These are phyloP conservation scores for Oxycera nigricornis DNA, from an alignment of 2,888 invertebrate genomes.

Conservation along the genomic window DNA sequence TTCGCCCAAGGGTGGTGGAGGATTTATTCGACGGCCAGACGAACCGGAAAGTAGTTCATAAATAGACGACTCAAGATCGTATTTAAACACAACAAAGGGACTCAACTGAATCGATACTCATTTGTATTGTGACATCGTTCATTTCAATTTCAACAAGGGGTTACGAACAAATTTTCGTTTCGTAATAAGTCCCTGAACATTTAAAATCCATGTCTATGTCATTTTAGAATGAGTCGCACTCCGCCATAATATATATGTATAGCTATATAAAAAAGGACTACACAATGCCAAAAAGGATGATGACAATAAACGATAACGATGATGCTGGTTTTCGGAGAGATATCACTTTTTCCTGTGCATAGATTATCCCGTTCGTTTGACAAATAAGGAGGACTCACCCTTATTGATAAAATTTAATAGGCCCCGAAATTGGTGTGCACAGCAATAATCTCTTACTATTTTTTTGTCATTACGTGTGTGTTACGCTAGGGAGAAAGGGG, in stretches of 20 bases:
- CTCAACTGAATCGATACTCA: not conserved
- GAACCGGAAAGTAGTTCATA: not conserved
- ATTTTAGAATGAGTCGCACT: too few relatives aligned
- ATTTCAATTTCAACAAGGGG: slow-evolving; percentile 11
- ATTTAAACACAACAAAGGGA: not conserved
- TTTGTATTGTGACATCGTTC: slow-evolving; percentile 12
- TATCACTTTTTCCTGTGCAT: not conserved
- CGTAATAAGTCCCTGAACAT: not conserved
- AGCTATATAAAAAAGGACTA: not conserved
- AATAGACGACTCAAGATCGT: not conserved
- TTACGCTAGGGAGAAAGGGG: not conserved
- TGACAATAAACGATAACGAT: not conserved
- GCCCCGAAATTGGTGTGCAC: not conserved
- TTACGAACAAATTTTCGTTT: not conserved
- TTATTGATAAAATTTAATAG: not conserved
- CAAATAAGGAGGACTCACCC: too few relatives aligned
- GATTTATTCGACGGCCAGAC: not conserved
- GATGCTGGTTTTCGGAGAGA: not conserved
- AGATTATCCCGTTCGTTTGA: not conserved
- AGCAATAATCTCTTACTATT: not conserved
- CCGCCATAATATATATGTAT: not conserved
- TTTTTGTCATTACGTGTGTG: not conserved
- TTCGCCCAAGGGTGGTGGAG: not conserved
- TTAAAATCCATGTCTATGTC: not conserved
- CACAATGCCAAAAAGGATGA: not conserved